These are phyloP conservation scores for Gortyna flavago DNA, from an alignment of 2,888 invertebrate species.

Conservation along the genomic window DNA sequence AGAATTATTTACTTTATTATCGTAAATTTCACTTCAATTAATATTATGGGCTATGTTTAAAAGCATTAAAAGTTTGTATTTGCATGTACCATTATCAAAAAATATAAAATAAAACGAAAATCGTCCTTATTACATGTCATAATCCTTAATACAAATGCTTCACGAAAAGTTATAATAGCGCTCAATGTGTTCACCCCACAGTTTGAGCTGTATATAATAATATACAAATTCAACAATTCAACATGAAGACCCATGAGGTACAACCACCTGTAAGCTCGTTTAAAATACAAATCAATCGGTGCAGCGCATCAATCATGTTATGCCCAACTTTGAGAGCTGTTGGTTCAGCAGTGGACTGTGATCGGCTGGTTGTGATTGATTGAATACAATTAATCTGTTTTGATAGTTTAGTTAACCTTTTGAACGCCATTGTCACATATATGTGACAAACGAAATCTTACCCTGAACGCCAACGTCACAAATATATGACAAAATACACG, in stretches of 20 bases:
- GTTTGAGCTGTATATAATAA: background rate
- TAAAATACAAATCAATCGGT: conserved; percentile 42
- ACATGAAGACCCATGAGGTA: background rate
- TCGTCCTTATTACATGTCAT: background rate
- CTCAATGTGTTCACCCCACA: background rate
- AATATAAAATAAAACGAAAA: background rate
- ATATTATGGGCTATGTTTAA: background rate
- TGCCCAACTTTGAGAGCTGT: conserved; percentile 11
- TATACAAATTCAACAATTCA: conserved; percentile 22
- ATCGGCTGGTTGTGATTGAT: conserved; percentile 29
- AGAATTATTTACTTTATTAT: background rate
- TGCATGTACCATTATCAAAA: background rate
- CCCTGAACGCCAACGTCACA: too few relatives aligned
- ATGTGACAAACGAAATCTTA: too few relatives aligned
- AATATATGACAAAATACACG: too few relatives aligned
- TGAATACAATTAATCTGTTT: conserved; percentile 14
- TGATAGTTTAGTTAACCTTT: background rate
- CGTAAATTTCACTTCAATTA: too few relatives aligned
- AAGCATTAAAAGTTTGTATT: background rate
- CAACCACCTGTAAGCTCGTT: conserved; percentile 49
- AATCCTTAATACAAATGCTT: background rate
- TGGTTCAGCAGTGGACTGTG: conserved; percentile 10
- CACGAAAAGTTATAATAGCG: background rate
- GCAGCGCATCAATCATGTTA: conserved; percentile 37
- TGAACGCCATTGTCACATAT: too few relatives aligned